phyloP scores from a whole-genome alignment of 2,797 vertebrate species.

The Falco rusticolus region DNA sequence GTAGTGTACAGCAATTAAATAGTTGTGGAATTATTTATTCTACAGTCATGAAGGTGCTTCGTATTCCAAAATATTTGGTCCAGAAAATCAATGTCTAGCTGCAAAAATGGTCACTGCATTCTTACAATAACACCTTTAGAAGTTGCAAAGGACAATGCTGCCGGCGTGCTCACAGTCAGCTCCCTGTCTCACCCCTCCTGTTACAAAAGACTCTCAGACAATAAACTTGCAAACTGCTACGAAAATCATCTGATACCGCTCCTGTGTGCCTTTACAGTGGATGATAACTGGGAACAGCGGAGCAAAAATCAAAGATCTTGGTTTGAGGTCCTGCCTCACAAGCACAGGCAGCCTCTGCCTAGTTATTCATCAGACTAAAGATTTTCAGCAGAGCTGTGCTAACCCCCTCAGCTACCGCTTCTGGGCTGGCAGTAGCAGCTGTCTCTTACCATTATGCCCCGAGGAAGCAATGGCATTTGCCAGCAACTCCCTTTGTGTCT shows the following conservation, averaged over 20 bases:
- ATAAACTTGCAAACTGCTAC: background rate
- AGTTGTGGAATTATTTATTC: constrained; percentile 12
- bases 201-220: background rate
- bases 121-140: background rate
- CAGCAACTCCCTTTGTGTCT: constrained; percentile 73
- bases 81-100: background rate
- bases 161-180: background rate
- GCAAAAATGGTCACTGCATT: background rate
- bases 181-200: constrained; percentile 16
- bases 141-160: constrained; percentile 11
- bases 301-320: background rate
- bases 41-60: background rate
- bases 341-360: background rate
- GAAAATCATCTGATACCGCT: background rate
- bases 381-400: constrained; percentile 42
- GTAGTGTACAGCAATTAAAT: background rate
- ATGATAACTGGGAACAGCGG: background rate
- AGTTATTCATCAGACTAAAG: constrained; percentile 50
- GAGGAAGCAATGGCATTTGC: constrained; percentile 73
- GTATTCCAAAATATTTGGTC: background rate
- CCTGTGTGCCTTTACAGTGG: background rate
- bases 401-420: constrained; percentile 50
- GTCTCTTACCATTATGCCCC: constrained; percentile 74
- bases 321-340: background rate
- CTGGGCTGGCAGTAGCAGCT: constrained; percentile 71